Conservation (phyloP, 2,113 vertebrate genomes). For the Baryphthengus martii region DNA sequence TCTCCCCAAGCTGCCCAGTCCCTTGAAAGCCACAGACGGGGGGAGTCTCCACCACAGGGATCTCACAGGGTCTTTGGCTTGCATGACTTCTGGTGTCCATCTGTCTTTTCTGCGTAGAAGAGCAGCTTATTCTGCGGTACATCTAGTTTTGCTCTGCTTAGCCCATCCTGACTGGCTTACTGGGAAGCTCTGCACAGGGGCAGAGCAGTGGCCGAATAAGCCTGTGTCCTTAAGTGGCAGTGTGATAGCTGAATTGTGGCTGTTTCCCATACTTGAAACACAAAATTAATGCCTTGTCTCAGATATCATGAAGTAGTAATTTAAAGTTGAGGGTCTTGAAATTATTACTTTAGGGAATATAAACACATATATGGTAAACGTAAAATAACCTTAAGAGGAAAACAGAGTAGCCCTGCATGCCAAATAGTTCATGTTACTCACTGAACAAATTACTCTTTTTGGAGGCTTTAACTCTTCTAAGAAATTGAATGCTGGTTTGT, state of each 20-base stretch:
- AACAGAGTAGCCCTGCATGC: background rate
- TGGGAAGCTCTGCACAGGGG: background rate
- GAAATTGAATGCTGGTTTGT: background rate
- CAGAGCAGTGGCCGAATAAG: background rate
- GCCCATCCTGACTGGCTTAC: too few relatives aligned
- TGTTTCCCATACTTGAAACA: background rate
- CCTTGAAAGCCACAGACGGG: background rate
- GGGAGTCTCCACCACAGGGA: background rate
- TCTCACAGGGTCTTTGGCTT: background rate
- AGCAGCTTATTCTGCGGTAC: background rate
- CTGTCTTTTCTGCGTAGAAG: background rate
- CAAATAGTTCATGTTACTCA: background rate
- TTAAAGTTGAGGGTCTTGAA: background rate
- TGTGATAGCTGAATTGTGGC: background rate
- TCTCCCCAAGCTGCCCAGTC: accelerated
- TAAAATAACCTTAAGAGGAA: background rate
- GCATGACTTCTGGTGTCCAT: background rate
- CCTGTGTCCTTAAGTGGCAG: background rate
- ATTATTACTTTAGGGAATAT: background rate
- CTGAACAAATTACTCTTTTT: background rate
- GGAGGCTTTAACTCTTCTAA: background rate
- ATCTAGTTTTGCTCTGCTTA: background rate
- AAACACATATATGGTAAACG: background rate
- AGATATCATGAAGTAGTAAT: background rate
- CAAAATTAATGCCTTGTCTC: background rate